A percentile compares a stretch with the other conserved stretches of the same genome.
These are phyloP conservation scores for Nezara viridula DNA, from an alignment of 2,888 invertebrate genomes.

Conservation along the genomic window DNA sequence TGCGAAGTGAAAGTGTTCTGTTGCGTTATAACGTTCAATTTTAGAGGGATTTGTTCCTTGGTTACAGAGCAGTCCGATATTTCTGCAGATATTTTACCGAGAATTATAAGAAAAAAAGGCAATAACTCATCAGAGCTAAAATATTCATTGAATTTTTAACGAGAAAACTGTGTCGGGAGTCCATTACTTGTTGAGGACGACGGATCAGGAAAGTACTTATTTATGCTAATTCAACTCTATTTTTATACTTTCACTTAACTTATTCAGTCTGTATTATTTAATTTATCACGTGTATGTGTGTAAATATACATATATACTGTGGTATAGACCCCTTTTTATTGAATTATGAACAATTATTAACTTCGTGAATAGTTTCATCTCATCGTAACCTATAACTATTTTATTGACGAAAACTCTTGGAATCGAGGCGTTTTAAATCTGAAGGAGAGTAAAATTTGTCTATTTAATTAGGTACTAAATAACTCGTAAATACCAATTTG, in stretches of 20 bases:
- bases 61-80: not conserved
- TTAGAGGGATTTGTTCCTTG: not conserved
- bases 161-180: not conserved
- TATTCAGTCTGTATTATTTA: not conserved
- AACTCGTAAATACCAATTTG: too few species aligned
- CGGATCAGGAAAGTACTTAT: not conserved
- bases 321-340: too few species aligned
- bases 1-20: not conserved
- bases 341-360: too few species aligned
- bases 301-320: too few species aligned
- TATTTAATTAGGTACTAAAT: too few species aligned
- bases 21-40: too few species aligned
- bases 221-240: not conserved
- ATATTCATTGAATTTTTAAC: constrained; percentile 14
- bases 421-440: too few species aligned
- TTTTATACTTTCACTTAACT: not conserved
- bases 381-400: too few species aligned
- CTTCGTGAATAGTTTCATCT: too few species aligned
- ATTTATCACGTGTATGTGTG: not conserved
- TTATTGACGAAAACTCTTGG: too few species aligned
- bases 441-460: too few species aligned
- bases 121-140: not conserved
- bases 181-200: not conserved
- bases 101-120: not conserved
- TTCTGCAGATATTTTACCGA: not conserved